Evolutionary conservation across 2,888 invertebrate species (phyloP).

Genomic region (Merodon equestris): DNA sequence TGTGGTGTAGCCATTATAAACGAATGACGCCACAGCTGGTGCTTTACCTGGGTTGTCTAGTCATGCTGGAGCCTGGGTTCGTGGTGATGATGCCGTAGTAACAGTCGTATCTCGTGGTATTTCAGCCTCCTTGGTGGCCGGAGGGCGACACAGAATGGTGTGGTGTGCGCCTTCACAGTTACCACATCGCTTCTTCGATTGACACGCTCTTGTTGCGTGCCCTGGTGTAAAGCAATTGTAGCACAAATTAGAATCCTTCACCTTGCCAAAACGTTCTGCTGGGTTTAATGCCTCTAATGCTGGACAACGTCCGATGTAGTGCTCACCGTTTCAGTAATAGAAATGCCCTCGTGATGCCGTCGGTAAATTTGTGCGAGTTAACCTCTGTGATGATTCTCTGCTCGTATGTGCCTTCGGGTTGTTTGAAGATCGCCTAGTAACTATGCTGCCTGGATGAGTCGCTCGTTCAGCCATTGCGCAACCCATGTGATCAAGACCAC

Average conservation of each 20-base stretch:
- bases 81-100: not conserved
- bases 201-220: constrained; percentile 24
- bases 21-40: too few species aligned
- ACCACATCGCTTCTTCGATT: constrained; percentile 9
- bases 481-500: constrained; percentile 29
- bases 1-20: not conserved
- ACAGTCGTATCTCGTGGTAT: too few species aligned
- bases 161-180: constrained; percentile 17
- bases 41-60: not conserved
- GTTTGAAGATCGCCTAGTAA: not conserved
- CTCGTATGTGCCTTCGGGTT: constrained; percentile 12
- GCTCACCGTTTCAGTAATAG: constrained; percentile 23
- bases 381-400: constrained; percentile 13
- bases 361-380: constrained; percentile 22
- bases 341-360: constrained; percentile 28
- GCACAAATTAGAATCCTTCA: constrained; percentile 15
- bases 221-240: constrained; percentile 42
- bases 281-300: not conserved
- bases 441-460: not conserved
- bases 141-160: not conserved
- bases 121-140: too few species aligned
- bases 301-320: constrained; percentile 22
- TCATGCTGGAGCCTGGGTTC: not conserved
- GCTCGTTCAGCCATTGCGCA: constrained; percentile 7
- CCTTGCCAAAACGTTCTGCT: constrained; percentile 21